phyloP scores from a whole-genome alignment of 1,140 invertebrate species.

The Muscidifurax raptorellus region DNA sequence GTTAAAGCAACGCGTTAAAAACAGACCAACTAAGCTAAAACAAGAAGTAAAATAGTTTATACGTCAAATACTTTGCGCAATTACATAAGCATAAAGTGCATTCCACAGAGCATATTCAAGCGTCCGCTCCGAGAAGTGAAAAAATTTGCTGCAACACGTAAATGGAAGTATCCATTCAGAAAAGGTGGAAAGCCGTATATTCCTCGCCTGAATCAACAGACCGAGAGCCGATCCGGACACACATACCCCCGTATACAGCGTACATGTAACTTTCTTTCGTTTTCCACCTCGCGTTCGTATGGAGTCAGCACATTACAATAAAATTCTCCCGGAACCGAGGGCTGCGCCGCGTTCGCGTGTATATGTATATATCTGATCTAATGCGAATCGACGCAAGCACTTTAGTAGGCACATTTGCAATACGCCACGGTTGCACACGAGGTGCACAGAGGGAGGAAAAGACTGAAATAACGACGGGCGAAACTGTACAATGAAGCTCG shows the following conservation, averaged over 20 bases:
- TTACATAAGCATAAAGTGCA: neutral
- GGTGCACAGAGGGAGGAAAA: neutral
- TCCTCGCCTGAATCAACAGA: slow-evolving; percentile 15
- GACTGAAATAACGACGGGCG: slow-evolving; percentile 12
- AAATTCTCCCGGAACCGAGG: neutral
- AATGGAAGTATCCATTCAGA: neutral
- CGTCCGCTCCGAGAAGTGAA: neutral
- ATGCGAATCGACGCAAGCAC: slow-evolving; percentile 23
- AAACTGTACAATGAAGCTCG: slow-evolving; percentile 10
- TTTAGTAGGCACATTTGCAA: neutral
- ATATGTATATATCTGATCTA: slow-evolving; percentile 23
- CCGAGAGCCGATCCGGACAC: neutral
- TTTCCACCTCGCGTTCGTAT: neutral
- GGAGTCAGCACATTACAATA: slow-evolving; percentile 12
- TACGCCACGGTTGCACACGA: neutral
- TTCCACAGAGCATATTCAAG: neutral
- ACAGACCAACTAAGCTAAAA: neutral
- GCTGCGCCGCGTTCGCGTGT: neutral
- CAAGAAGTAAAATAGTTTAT: neutral
- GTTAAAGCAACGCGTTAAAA: neutral
- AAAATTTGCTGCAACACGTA: neutral
- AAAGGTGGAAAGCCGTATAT: neutral
- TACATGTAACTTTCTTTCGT: neutral
- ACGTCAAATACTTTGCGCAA: neutral
- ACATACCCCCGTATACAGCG: neutral